Evolutionary conservation across 2,113 vertebrate genomes (phyloP).

Genomic region (Brachypodius melanocephalos): DNA sequence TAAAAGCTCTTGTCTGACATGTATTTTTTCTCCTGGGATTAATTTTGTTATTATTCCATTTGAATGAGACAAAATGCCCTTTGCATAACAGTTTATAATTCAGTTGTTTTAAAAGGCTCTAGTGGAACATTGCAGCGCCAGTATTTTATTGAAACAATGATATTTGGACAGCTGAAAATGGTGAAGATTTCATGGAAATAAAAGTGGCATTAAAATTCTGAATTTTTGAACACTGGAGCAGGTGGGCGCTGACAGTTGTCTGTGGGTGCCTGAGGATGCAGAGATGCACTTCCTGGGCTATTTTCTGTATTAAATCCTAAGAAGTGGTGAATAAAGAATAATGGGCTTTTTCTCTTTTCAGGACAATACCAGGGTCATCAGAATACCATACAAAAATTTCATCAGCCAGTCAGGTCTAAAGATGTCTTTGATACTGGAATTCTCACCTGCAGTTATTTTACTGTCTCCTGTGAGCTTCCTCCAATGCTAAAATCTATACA

Average conservation of each 20-base stretch:
- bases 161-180: constrained; percentile 3
- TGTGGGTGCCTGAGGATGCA: background rate
- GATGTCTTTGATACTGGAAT: background rate
- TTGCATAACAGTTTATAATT: constrained; percentile 17
- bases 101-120: constrained; percentile 7
- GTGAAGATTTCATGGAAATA: background rate
- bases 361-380: background rate
- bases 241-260: background rate
- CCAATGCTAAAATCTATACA: background rate
- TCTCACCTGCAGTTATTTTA: background rate
- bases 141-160: constrained; percentile 11
- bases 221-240: background rate
- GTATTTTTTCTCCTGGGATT: constrained; percentile 2
- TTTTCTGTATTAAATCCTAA: background rate
- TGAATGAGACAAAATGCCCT: constrained; percentile 11
- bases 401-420: background rate
- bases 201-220: background rate
- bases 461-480: background rate
- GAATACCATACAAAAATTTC: background rate
- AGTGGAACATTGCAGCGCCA: background rate
- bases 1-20: background rate
- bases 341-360: background rate
- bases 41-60: constrained; percentile 18
- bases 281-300: background rate
- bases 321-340: background rate